Percentiles rank a stretch among this genome's conserved stretches.
Conservation (phyloP, 2,888 invertebrate species). For the Mythimna vitellina region DNA sequence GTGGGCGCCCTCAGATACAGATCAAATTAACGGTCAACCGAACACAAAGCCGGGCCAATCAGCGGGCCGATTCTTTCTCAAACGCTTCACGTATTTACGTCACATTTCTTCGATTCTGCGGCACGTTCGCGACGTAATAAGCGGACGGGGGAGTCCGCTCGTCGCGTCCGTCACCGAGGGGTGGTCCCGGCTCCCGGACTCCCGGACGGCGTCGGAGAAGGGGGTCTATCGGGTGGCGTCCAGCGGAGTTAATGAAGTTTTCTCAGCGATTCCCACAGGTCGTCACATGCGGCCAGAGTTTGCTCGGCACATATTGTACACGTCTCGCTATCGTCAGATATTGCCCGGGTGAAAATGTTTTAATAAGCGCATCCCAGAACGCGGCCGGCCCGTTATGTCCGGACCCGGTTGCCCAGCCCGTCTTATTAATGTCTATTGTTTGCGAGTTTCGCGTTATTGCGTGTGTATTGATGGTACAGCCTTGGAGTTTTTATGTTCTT, state of each 20-base stretch:
- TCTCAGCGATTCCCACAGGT: slow-evolving; percentile 91
- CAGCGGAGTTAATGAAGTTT: slow-evolving; percentile 91
- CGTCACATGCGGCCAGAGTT: slow-evolving; percentile 89
- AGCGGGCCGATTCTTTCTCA: slow-evolving; percentile 85
- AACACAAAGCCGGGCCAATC: slow-evolving; percentile 88
- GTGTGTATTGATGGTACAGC: slow-evolving; percentile 76
- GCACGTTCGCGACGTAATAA: slow-evolving; percentile 90
- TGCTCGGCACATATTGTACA: slow-evolving; percentile 88
- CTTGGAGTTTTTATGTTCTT: slow-evolving; percentile 65
- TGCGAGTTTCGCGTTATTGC: slow-evolving; percentile 87
- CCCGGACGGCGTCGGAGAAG: slow-evolving; percentile 52
- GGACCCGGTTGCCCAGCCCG: slow-evolving; percentile 77
- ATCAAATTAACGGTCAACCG: slow-evolving; percentile 89
- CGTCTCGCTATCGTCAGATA: slow-evolving; percentile 87
- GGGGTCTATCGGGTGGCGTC: slow-evolving; percentile 72
- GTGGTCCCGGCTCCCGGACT: slow-evolving; percentile 64
- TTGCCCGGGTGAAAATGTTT: slow-evolving; percentile 89
- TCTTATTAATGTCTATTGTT: slow-evolving; percentile 90
- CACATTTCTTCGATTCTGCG: slow-evolving; percentile 90
- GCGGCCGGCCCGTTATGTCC: slow-evolving; percentile 77
- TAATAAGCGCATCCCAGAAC: slow-evolving; percentile 89
- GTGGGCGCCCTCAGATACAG: slow-evolving; percentile 80
- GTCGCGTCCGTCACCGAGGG: slow-evolving; percentile 80
- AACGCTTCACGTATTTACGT: slow-evolving; percentile 88
- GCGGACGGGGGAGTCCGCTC: slow-evolving; percentile 83